phyloP scores from a whole-genome alignment of 2,888 invertebrate genomes.

The Leistus spinibarbis region DNA sequence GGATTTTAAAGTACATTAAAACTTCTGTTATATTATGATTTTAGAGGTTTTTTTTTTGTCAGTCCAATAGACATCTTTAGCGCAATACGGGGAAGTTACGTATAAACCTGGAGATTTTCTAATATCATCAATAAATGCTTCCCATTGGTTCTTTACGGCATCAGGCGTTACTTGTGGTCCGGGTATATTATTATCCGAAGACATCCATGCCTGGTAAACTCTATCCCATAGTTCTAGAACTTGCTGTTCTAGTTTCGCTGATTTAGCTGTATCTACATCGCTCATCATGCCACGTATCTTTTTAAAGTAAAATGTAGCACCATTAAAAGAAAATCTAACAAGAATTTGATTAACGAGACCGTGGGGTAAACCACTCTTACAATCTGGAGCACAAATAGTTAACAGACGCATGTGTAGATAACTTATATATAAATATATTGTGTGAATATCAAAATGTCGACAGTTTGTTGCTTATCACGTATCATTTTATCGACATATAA shows the following conservation, averaged over 20 bases:
- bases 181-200: slow-evolving; percentile 63
- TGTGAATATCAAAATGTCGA: too few relatives aligned
- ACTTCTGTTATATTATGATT: too few relatives aligned
- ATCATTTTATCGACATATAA: too few relatives aligned
- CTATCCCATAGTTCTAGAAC: slow-evolving; percentile 92
- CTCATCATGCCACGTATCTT: slow-evolving; percentile 76
- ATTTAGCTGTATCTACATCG: slow-evolving; percentile 80
- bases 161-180: slow-evolving; percentile 78
- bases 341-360: too few relatives aligned
- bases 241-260: slow-evolving; percentile 83
- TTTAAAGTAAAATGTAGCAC: not conserved
- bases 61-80: too few relatives aligned
- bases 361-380: too few relatives aligned
- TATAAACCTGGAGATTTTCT: slow-evolving; percentile 74
- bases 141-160: slow-evolving; percentile 76
- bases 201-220: slow-evolving; percentile 91
- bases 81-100: not conserved
- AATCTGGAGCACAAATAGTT: too few relatives aligned
- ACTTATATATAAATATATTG: slow-evolving; percentile 21
- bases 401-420: not conserved
- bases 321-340: not conserved
- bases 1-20: too few relatives aligned
- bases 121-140: slow-evolving; percentile 71
- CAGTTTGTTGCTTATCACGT: too few relatives aligned
- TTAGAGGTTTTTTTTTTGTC: too few relatives aligned